These are phyloP conservation scores for Puma concolor DNA, from an alignment of 2,113 vertebrate species.

Conservation along the genomic window DNA sequence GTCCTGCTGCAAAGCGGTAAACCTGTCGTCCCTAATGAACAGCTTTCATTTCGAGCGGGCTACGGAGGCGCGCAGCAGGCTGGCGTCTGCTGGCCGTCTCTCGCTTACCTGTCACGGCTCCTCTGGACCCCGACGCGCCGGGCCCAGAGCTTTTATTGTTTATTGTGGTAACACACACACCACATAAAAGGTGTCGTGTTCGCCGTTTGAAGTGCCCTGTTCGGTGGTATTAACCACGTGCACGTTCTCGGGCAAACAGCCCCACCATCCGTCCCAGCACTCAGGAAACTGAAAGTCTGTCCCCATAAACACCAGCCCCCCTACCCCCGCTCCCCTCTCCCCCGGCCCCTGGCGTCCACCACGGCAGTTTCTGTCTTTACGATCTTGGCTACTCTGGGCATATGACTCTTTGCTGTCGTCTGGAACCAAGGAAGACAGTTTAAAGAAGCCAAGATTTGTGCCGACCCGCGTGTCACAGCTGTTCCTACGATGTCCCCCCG, in stretches of 20 bases:
- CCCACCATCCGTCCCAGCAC: fast-evolving
- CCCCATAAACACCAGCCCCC: neutral
- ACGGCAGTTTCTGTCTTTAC: neutral
- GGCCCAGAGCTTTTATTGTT: neutral
- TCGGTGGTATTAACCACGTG: fast-evolving
- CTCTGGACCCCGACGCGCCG: fast-evolving
- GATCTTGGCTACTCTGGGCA: neutral
- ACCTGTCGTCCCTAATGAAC: constrained; percentile 13
- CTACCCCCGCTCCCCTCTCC: fast-evolving
- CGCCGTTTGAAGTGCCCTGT: no score
- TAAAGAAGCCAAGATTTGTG: neutral
- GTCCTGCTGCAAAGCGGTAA: neutral
- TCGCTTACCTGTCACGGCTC: fast-evolving
- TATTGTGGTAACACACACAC: neutral
- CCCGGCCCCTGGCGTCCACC: neutral
- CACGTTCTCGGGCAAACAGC: fast-evolving
- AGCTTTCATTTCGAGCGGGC: neutral
- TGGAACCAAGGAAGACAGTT: neutral
- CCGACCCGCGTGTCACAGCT: fast-evolving
- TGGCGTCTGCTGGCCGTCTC: neutral
- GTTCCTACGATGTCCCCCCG: neutral
- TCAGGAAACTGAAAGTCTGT: neutral
- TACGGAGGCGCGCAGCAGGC: fast-evolving
- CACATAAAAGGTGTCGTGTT: neutral
- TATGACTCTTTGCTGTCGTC: neutral